Evolutionary conservation across 2,888 invertebrate species (phyloP).

Genomic region (Phrixothrix hirtus): DNA sequence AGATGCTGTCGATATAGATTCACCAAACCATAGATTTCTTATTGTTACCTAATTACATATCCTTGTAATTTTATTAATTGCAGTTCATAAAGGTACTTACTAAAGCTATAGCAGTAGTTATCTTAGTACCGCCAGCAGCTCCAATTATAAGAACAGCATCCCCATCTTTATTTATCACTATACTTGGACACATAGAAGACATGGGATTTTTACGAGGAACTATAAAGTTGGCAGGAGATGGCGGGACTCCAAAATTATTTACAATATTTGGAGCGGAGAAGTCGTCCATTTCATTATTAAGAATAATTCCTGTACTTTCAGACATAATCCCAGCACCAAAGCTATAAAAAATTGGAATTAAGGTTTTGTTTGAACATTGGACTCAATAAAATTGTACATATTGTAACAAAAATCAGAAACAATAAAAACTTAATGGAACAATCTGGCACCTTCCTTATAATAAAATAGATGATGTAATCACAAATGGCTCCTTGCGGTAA

Average conservation of each 20-base stretch:
- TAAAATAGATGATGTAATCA: too few species aligned
- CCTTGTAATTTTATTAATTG: too few species aligned
- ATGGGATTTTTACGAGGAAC: constrained; percentile 80
- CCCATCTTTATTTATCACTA: constrained; percentile 69
- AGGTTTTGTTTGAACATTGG: too few species aligned
- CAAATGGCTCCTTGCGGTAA: too few species aligned
- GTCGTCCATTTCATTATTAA: constrained; percentile 91
- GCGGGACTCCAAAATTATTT: constrained; percentile 73
- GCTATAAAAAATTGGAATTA: constrained; percentile 58
- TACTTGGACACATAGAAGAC: constrained; percentile 88
- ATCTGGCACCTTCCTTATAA: too few species aligned
- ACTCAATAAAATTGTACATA: too few species aligned
- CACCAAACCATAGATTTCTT: constrained; percentile 61
- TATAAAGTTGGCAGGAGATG: constrained; percentile 84
- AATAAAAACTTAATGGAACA: too few species aligned
- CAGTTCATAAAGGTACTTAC: too few species aligned
- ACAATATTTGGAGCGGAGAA: constrained; percentile 71
- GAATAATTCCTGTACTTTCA: constrained; percentile 74
- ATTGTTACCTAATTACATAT: constrained; percentile 57
- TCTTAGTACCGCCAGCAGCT: constrained; percentile 89
- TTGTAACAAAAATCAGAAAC: too few species aligned
- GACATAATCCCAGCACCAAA: constrained; percentile 83
- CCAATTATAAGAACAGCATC: constrained; percentile 71
- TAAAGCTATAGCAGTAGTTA: constrained; percentile 78
- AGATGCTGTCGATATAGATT: constrained; percentile 60